Evolutionary conservation across 2,113 vertebrate species (phyloP).

Genomic region (Atractosteus spatula): DNA sequence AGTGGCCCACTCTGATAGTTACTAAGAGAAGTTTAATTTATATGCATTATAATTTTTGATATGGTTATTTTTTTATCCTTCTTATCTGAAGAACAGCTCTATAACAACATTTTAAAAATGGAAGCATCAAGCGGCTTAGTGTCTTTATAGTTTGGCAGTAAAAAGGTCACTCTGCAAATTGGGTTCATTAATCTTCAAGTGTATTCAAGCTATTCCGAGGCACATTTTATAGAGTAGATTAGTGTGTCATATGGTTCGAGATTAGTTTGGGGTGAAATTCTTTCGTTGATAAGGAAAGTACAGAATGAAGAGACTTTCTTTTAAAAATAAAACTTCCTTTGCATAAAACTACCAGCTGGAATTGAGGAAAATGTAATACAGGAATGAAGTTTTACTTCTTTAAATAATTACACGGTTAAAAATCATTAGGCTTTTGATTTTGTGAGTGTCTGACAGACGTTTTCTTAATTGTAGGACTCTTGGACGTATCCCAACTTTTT

Average conservation of each 20-base stretch:
- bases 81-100: constrained; percentile 54
- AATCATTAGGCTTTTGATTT: constrained; percentile 45
- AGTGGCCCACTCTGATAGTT: constrained; percentile 29
- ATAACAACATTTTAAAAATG: constrained; percentile 52
- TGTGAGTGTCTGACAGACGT: constrained; percentile 14
- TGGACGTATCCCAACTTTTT: constrained; percentile 16
- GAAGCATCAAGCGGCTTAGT: constrained; percentile 69
- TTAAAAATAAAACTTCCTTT: constrained; percentile 46
- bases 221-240: constrained; percentile 66
- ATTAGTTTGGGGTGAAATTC: constrained; percentile 49
- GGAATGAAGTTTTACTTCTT: constrained; percentile 50
- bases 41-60: constrained; percentile 42
- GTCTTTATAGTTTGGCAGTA: constrained; percentile 53
- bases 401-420: constrained; percentile 56
- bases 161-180: constrained; percentile 78
- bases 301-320: constrained; percentile 45
- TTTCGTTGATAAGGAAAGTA: constrained; percentile 5
- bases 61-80: constrained; percentile 45
- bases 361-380: constrained; percentile 35
- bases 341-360: constrained; percentile 25
- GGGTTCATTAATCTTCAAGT: constrained; percentile 73
- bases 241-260: constrained; percentile 54
- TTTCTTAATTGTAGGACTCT: constrained; percentile 24
- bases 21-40: constrained; percentile 54
- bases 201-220: constrained; percentile 60